These are phyloP conservation scores for Orius laevigatus DNA, from an alignment of 1,140 invertebrate species.

Conservation along the genomic window DNA sequence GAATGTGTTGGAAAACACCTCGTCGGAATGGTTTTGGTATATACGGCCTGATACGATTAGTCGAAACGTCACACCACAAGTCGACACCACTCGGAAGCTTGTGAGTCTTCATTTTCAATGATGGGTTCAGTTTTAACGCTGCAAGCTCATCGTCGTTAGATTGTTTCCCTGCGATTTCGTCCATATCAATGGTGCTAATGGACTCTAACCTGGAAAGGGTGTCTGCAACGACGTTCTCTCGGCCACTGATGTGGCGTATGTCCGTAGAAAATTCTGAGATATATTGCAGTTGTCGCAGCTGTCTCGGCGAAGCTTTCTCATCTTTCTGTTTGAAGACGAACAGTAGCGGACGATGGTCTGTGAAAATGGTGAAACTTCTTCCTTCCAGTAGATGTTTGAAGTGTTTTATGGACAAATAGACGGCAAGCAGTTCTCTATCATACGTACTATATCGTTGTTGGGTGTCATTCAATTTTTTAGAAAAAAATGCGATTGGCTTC, in stretches of 20 bases:
- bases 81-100: neutral
- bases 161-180: conserved; percentile 12
- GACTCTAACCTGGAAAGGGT: conserved; percentile 21
- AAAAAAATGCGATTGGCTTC: conserved; percentile 7
- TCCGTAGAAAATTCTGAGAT: conserved; percentile 24
- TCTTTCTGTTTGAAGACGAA: conserved; percentile 23
- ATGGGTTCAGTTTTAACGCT: neutral
- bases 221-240: conserved; percentile 23
- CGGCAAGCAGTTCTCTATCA: conserved; percentile 26
- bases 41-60: neutral
- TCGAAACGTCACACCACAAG: neutral
- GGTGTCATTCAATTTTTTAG: conserved; percentile 1
- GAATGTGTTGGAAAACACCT: neutral
- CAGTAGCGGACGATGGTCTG: conserved; percentile 29
- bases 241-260: conserved; percentile 25
- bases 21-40: neutral
- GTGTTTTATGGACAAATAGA: conserved; percentile 22
- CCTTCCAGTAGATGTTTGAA: conserved; percentile 24
- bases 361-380: conserved; percentile 20
- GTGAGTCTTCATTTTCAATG: neutral
- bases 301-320: conserved; percentile 21
- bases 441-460: conserved; percentile 18
- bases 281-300: conserved; percentile 23
- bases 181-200: conserved; percentile 9
- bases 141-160: neutral